Conservation (phyloP, 2,888 invertebrate species). For the Sesia apiformis region DNA sequence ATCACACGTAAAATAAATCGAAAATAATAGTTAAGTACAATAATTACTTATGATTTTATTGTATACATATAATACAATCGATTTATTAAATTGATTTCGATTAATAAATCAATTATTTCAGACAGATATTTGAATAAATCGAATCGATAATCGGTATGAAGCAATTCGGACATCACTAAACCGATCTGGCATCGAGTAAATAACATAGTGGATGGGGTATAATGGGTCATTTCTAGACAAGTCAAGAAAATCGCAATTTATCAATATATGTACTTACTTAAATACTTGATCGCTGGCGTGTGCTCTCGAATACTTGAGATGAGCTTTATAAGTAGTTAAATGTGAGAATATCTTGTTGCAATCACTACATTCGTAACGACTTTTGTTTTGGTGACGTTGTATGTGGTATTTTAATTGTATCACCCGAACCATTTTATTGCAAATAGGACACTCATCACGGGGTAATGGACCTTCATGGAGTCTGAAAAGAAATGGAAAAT, state of each 20-base stretch:
- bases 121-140: too few relatives aligned
- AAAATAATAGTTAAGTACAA: too few relatives aligned
- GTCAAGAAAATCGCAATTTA: too few relatives aligned
- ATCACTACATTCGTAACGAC: conserved; percentile 42
- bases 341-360: conserved; percentile 57
- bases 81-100: neutral
- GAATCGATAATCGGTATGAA: too few relatives aligned
- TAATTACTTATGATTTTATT: too few relatives aligned
- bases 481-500: conserved; percentile 17
- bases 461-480: conserved; percentile 59
- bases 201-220: too few relatives aligned
- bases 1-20: too few relatives aligned
- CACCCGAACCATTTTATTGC: conserved; percentile 54
- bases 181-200: too few relatives aligned
- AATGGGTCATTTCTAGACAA: too few relatives aligned
- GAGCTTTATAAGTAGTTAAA: conserved; percentile 56
- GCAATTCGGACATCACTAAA: too few relatives aligned
- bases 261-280: conserved; percentile 41
- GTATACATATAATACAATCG: too few relatives aligned
- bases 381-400: conserved; percentile 44
- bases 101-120: too few relatives aligned
- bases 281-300: conserved; percentile 54
- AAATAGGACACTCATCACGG: conserved; percentile 46
- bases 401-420: conserved; percentile 62
- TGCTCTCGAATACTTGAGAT: conserved; percentile 54